Conservation (phyloP, 2,113 vertebrate genomes). For the Cyprinus carpio region DNA sequence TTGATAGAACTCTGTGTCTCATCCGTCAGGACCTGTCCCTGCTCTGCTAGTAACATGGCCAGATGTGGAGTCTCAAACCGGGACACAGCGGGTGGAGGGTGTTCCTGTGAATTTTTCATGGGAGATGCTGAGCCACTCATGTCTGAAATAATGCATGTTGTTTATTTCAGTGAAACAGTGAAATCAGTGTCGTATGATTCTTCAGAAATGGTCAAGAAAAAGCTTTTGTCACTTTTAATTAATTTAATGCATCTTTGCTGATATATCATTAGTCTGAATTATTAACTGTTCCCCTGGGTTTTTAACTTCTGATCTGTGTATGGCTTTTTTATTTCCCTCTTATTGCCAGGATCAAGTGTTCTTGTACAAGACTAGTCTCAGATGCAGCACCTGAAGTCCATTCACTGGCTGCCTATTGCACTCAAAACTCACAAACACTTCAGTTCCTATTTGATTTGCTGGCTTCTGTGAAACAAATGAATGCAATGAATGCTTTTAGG, state of each 20-base stretch:
- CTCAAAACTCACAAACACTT: neutral
- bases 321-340: neutral
- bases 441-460: neutral
- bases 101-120: slow-evolving; percentile 5
- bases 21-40: neutral
- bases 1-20: neutral
- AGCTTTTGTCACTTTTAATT: neutral
- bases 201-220: no score
- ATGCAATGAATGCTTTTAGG: neutral
- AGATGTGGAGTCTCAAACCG: neutral
- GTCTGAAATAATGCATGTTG: neutral
- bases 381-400: neutral
- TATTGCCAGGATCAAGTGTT: neutral
- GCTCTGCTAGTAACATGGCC: neutral
- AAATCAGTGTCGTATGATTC: no score
- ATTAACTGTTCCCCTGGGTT: neutral
- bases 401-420: neutral
- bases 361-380: neutral
- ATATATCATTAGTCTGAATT: neutral
- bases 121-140: neutral
- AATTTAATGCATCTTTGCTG: neutral
- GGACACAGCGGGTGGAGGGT: neutral
- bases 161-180: neutral
- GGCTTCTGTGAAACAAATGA: neutral
- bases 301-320: neutral